Conservation (phyloP, 2,888 invertebrate genomes). For the Nezara viridula region DNA sequence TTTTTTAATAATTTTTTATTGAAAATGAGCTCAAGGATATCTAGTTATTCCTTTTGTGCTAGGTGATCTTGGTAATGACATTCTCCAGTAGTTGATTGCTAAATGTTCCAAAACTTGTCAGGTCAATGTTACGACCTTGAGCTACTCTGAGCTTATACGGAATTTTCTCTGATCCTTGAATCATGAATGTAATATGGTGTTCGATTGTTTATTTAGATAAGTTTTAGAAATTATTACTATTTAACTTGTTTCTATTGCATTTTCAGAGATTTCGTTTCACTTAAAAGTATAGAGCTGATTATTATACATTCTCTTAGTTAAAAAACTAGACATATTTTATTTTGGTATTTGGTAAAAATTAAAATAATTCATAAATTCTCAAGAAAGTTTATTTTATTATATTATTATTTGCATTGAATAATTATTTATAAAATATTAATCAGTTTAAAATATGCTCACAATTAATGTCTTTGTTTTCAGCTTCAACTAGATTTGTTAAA, state of each 20-base stretch:
- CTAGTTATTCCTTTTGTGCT: slow-evolving; percentile 25
- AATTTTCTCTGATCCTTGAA: background rate
- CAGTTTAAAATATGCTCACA: background rate
- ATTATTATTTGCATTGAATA: background rate
- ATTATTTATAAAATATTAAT: background rate
- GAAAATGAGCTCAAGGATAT: slow-evolving; percentile 20
- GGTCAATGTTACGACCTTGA: slow-evolving; percentile 55
- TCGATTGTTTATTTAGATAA: background rate
- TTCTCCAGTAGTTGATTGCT: slow-evolving; percentile 39
- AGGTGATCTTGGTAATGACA: slow-evolving; percentile 49
- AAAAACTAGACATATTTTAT: background rate
- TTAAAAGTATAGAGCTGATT: background rate
- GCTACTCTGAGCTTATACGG: slow-evolving; percentile 11
- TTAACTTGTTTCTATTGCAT: background rate
- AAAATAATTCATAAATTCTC: background rate
- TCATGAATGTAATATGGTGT: background rate
- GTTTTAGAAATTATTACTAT: background rate
- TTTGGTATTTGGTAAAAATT: background rate
- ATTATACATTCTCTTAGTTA: background rate
- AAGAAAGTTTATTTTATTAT: background rate
- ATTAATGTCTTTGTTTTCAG: slow-evolving; percentile 68
- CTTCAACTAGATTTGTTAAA: slow-evolving; percentile 94
- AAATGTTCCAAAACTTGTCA: slow-evolving; percentile 18
- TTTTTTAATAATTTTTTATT: background rate
- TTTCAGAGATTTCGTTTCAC: background rate